Conservation (phyloP, 2,888 invertebrate species). For the Magallana nippona region DNA sequence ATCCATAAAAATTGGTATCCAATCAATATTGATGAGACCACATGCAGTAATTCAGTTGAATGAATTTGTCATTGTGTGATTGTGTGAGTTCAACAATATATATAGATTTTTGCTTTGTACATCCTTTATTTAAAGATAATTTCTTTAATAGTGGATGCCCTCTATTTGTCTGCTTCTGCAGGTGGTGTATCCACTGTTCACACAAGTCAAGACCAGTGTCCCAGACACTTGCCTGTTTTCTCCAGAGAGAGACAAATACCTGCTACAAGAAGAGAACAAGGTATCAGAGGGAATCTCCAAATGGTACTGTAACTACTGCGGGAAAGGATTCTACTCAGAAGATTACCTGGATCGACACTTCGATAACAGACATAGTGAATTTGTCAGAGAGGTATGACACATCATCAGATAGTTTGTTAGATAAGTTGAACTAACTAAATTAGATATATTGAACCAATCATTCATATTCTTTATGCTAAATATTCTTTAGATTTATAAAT, state of each 20-base stretch:
- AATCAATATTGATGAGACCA: no score
- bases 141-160: not conserved
- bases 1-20: no score
- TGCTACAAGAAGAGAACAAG: slow-evolving; percentile 72
- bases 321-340: slow-evolving; percentile 75
- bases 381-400: slow-evolving; percentile 62
- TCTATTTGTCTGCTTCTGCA: slow-evolving; percentile 47
- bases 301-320: slow-evolving; percentile 77
- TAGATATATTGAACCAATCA: no score
- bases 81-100: not conserved
- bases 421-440: no score
- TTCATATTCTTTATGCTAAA: no score
- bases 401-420: no score
- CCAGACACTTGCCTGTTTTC: slow-evolving; percentile 68
- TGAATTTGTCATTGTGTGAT: no score
- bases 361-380: slow-evolving; percentile 71
- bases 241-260: slow-evolving; percentile 67
- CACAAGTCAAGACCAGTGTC: slow-evolving; percentile 51
- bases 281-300: slow-evolving; percentile 67
- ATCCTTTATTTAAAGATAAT: not conserved
- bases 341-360: slow-evolving; percentile 74
- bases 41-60: no score
- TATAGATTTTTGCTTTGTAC: no score
- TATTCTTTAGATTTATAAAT: no score
- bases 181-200: slow-evolving; percentile 65